Conservation (phyloP, 2,888 invertebrate genomes). For the Lissonota sp. region DNA sequence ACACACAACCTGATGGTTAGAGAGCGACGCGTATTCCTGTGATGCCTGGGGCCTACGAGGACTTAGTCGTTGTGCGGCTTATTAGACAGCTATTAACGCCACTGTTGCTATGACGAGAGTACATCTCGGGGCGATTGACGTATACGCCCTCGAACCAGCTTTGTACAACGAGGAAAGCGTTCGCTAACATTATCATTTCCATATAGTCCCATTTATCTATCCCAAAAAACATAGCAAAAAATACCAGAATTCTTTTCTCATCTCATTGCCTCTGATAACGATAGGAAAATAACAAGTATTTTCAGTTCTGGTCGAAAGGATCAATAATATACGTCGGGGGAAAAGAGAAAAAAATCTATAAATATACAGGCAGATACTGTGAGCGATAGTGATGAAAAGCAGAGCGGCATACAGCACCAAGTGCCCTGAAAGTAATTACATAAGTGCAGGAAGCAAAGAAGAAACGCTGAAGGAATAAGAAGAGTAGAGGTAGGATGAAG, state of each 20-base stretch:
- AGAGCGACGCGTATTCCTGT: constrained; percentile 64
- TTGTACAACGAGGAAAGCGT: background rate
- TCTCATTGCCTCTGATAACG: background rate
- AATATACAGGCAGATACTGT: background rate
- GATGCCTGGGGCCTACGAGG: constrained; percentile 65
- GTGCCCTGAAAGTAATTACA: constrained; percentile 32
- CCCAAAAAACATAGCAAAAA: background rate
- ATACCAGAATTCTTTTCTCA: background rate
- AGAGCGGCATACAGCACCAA: constrained; percentile 2
- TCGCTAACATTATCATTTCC: background rate
- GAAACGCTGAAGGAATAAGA: background rate
- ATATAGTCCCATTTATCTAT: too few species aligned
- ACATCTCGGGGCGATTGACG: background rate
- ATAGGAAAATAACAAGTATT: background rate
- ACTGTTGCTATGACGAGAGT: constrained; percentile 33
- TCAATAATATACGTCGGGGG: background rate
- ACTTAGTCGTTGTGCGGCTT: constrained; percentile 56
- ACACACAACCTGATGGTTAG: background rate
- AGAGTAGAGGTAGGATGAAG: constrained; percentile 1
- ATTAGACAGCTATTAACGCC: constrained; percentile 70
- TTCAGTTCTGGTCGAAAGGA: background rate
- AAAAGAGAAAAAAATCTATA: background rate
- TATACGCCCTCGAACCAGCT: constrained; percentile 2
- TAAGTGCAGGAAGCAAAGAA: constrained; percentile 35
- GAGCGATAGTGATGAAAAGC: background rate